Evolutionary conservation across 2,797 vertebrate genomes (phyloP).

Genomic region (Aeoliscus strigatus): DNA sequence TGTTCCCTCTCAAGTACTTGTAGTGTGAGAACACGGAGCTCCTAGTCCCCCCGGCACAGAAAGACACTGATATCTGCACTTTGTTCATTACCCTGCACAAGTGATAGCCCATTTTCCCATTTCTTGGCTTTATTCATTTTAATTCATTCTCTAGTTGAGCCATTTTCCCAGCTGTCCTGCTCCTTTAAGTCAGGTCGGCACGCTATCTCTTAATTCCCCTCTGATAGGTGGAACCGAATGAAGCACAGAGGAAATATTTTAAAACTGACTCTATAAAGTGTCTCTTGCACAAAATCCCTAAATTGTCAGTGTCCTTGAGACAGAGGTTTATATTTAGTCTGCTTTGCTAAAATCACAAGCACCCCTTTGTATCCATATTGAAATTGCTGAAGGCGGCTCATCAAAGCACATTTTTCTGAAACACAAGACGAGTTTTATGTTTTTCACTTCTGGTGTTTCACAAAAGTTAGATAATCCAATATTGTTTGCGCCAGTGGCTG

Average conservation of each 20-base stretch:
- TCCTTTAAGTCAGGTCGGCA: constrained; percentile 42
- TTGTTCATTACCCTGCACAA: constrained; percentile 64
- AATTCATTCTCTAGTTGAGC: constrained; percentile 62
- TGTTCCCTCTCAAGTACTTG: constrained; percentile 46
- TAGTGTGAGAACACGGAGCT: constrained; percentile 59
- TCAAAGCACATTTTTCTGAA: constrained; percentile 25
- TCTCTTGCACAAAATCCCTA: constrained; percentile 30
- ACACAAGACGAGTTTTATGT: constrained; percentile 35
- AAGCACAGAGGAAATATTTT: constrained; percentile 28
- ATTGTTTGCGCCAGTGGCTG: constrained; percentile 55
- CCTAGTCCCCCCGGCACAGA: constrained; percentile 45
- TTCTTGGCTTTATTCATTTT: constrained; percentile 70
- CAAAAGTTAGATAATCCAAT: constrained; percentile 58
- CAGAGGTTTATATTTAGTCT: constrained; percentile 11
- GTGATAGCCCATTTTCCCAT: constrained; percentile 67
- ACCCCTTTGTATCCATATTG: background rate
- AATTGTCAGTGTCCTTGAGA: constrained; percentile 34
- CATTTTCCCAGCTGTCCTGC: constrained; percentile 50
- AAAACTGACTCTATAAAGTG: constrained; percentile 41
- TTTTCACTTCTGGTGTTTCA: constrained; percentile 33
- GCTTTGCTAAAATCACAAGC: background rate
- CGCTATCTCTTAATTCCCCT: constrained; percentile 62
- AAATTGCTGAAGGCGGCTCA: constrained; percentile 28
- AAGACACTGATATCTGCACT: constrained; percentile 64
- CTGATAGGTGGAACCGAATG: constrained; percentile 51